These are phyloP conservation scores for Matsumyia berberina DNA, from an alignment of 2,888 invertebrate species.

Conservation along the genomic window DNA sequence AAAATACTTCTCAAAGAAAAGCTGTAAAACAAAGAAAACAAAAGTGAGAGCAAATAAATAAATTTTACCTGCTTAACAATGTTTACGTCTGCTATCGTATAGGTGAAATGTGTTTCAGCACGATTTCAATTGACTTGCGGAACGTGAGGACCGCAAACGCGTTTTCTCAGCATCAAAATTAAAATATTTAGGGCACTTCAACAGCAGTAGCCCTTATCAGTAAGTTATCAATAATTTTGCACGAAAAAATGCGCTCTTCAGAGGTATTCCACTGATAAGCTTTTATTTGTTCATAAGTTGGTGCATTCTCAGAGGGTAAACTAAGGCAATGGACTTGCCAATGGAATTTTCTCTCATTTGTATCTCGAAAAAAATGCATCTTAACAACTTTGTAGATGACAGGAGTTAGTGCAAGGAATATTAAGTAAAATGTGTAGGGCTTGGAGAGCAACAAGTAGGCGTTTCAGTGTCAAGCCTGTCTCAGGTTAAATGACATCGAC, in stretches of 20 bases:
- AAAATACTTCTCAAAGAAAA: slow-evolving; percentile 6
- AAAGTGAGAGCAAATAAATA: slow-evolving; percentile 17
- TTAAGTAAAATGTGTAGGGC: slow-evolving; percentile 17
- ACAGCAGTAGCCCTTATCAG: slow-evolving; percentile 4
- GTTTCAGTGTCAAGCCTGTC: background rate
- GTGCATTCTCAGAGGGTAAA: background rate
- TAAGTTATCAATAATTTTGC: slow-evolving; percentile 17
- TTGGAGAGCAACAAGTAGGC: background rate
- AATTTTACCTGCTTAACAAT: slow-evolving; percentile 10
- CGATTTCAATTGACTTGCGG: background rate
- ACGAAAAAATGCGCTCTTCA: slow-evolving; percentile 12
- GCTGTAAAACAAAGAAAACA: slow-evolving; percentile 6
- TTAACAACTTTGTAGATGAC: background rate
- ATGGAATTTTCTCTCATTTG: slow-evolving; percentile 33
- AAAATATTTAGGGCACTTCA: background rate
- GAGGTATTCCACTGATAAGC: slow-evolving; percentile 21
- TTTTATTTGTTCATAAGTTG: too few species aligned
- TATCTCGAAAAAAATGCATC: background rate
- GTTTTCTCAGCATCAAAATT: background rate
- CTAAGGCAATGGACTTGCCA: slow-evolving; percentile 1
- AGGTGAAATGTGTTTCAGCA: background rate
- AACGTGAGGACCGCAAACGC: slow-evolving; percentile 16
- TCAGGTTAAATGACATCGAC: slow-evolving; percentile 14
- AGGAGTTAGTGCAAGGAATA: slow-evolving; percentile 23
- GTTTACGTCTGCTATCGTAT: background rate